These are phyloP conservation scores for Tinamus major DNA, from an alignment of 2,797 vertebrate genomes.

Conservation along the genomic window DNA sequence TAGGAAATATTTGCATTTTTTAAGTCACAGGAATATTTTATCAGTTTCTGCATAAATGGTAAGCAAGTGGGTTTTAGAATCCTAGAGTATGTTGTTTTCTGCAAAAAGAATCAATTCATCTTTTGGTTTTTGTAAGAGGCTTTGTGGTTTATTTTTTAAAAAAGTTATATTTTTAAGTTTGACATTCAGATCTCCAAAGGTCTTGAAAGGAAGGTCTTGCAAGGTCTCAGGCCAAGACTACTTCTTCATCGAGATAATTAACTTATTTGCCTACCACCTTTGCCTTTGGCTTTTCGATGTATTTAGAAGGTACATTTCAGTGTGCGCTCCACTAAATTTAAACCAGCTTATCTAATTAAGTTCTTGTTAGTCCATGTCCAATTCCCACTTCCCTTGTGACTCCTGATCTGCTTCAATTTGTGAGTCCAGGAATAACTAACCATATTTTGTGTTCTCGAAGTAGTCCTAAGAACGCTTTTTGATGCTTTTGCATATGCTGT, in stretches of 20 bases:
- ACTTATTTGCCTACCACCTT: background rate
- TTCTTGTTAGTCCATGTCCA: background rate
- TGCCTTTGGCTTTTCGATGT: background rate
- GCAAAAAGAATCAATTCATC: background rate
- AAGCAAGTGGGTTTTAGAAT: background rate
- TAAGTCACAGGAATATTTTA: background rate
- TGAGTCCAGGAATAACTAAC: slow-evolving; percentile 32
- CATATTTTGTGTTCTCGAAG: slow-evolving; percentile 31
- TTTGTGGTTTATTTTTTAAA: background rate
- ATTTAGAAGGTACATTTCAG: background rate
- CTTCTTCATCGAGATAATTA: background rate
- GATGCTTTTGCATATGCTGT: background rate
- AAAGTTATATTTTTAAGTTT: background rate
- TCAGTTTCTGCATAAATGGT: background rate
- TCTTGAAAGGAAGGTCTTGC: background rate
- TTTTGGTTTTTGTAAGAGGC: background rate
- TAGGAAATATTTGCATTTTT: background rate
- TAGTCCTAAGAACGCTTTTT: slow-evolving; percentile 46
- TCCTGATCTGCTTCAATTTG: background rate
- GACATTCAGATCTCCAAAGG: background rate
- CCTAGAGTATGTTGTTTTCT: background rate
- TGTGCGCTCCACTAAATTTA: background rate
- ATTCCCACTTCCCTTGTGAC: background rate
- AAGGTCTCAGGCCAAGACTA: background rate
- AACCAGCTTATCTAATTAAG: background rate